Base-by-base conservation (phyloP, 2,113 vertebrate genomes). In the Melanostigma gelatinosum region DNA sequence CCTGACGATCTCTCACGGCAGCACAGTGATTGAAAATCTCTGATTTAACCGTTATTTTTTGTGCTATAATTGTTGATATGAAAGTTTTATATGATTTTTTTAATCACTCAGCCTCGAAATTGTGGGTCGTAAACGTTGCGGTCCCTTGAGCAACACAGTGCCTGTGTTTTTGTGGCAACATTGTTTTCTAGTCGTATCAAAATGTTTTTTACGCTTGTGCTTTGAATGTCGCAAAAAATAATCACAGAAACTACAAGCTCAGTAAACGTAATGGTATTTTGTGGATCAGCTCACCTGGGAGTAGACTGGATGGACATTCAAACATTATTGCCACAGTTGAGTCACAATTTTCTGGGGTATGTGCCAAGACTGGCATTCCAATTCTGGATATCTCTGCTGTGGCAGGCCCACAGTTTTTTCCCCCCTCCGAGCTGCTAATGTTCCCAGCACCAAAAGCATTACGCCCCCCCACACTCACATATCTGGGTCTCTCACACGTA, bases 401-500 rank as follows among this genome's bases (percentile, higher is more conserved):
- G 77, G 88, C 86, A 87, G 82, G 79, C 85, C 83, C 78, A 70
- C 77, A 77, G 73, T 80, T 81, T 79, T 63, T 69, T 55, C 46
- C 24, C 32, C 74, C 86, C 88, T 90, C 69, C 65, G 71, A 88
- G 78, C 80, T 75, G 76, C 80, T 79, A 88, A 90, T 84, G 85
- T 84, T 79, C 87, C 70, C 78, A 82, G 70, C 69, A 83, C 82
- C 79, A 87, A 75, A 86, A 86, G 83, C 82, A 84, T 84, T 79
- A 82, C 40, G 13, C 24, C 74, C 64, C 57, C 78, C 81, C 46
- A 71, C 75, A 86, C 79, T 75, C 71, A 79, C 79, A 86, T 87
- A 90, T 92, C 91, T 90, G 70, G 83, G 90, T 87, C 89, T 82
- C 75, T 85, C 80, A 83, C 87, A 87, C 90, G 89, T 83, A 91